Conservation (phyloP, 2,888 invertebrate genomes). For the Synanthedon andrenaeformis region DNA sequence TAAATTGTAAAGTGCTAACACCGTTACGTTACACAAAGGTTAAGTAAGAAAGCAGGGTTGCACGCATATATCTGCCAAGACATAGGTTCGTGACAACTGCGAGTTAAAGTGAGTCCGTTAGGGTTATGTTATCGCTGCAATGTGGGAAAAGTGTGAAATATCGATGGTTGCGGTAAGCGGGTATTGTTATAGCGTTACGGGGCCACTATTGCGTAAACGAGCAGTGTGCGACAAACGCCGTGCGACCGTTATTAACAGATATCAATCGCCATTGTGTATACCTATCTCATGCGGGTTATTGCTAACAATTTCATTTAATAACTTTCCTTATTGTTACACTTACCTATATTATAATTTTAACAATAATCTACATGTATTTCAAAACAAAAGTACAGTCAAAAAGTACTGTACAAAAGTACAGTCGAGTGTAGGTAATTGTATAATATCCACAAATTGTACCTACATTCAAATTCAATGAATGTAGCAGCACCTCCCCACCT, state of each 20-base stretch:
- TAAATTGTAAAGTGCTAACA: not conserved
- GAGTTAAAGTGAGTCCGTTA: not conserved
- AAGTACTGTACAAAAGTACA: too few species aligned
- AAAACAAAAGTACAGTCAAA: too few species aligned
- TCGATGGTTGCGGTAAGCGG: constrained; percentile 40
- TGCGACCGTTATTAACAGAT: constrained; percentile 8
- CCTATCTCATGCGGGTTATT: too few species aligned
- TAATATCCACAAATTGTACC: too few species aligned
- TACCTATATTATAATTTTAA: too few species aligned
- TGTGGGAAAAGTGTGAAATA: constrained; percentile 40
- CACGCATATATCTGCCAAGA: not conserved
- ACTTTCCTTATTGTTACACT: not conserved
- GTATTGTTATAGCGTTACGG: constrained; percentile 15
- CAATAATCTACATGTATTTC: too few species aligned
- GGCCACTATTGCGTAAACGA: constrained; percentile 18
- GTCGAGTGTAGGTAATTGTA: too few species aligned
- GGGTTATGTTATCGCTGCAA: not conserved
- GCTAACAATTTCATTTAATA: too few species aligned
- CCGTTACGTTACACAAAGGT: not conserved
- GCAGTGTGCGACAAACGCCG: constrained; percentile 21
- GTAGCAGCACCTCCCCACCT: too few species aligned
- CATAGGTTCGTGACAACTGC: not conserved
- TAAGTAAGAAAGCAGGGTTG: not conserved
- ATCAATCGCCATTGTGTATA: not conserved
- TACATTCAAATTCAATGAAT: too few species aligned